These are phyloP conservation scores for Lophotriccus pileatus DNA, from an alignment of 2,797 vertebrate species.

Conservation along the genomic window DNA sequence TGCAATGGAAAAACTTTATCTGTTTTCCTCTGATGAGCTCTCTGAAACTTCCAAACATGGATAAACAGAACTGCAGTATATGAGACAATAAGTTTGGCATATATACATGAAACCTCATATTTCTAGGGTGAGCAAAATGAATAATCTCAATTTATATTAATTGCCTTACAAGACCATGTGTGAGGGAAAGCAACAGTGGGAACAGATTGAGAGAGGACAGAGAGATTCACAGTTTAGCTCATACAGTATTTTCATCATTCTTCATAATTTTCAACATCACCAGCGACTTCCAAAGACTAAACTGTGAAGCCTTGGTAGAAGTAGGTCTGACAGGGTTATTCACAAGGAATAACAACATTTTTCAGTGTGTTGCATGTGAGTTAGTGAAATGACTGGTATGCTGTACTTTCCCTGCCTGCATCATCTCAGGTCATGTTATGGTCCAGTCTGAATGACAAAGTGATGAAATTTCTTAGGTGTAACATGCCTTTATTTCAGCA, in stretches of 20 bases:
- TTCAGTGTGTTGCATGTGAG: not conserved
- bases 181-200: not conserved
- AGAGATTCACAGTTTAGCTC: not conserved
- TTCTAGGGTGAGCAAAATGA: slow-evolving; percentile 44
- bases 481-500: slow-evolving; percentile 31
- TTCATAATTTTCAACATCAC: not conserved
- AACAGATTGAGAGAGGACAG: not conserved
- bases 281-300: not conserved
- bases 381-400: slow-evolving; percentile 4
- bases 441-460: slow-evolving; percentile 45
- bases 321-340: not conserved
- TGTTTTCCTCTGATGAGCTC: not conserved
- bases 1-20: not conserved
- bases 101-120: slow-evolving; percentile 33
- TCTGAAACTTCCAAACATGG: slow-evolving; percentile 53
- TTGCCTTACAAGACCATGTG: slow-evolving; percentile 9
- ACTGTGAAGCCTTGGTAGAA: not conserved
- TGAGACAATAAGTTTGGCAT: slow-evolving; percentile 52
- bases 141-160: slow-evolving; percentile 6
- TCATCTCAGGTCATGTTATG: slow-evolving; percentile 25
- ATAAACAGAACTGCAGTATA: slow-evolving; percentile 22
- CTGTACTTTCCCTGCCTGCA: slow-evolving; percentile 31
- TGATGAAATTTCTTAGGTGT: slow-evolving; percentile 47
- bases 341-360: not conserved
- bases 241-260: not conserved